These are phyloP conservation scores for Rhopalosiphum padi DNA, from an alignment of 1,140 invertebrate genomes.

Conservation along the genomic window DNA sequence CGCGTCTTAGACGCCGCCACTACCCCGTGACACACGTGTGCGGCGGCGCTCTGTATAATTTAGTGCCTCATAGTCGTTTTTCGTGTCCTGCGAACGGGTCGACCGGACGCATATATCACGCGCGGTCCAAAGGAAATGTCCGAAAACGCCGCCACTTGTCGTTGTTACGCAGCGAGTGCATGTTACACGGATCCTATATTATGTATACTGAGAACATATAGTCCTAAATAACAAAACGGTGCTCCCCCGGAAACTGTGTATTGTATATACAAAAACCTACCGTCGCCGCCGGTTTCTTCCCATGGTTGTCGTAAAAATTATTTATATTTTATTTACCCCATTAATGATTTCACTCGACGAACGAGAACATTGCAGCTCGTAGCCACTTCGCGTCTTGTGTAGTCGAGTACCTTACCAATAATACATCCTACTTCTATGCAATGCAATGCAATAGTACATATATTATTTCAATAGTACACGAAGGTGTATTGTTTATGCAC, in stretches of 20 bases:
- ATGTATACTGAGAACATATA: background rate
- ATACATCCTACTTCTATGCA: background rate
- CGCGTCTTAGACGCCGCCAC: background rate
- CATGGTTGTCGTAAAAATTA: conserved; percentile 47
- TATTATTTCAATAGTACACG: background rate
- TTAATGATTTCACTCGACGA: conserved; percentile 4
- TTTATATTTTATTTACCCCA: conserved; percentile 44
- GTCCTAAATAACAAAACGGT: conserved; percentile 14
- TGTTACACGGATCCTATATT: background rate
- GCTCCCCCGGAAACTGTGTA: conserved; percentile 36
- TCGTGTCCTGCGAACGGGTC: background rate
- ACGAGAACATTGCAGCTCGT: background rate
- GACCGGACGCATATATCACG: conserved; percentile 54
- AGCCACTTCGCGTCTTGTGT: background rate
- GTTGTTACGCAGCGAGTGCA: background rate
- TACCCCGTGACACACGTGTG: conserved; percentile 17
- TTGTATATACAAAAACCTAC: conserved; percentile 18
- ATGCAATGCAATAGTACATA: background rate
- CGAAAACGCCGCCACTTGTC: conserved; percentile 9
- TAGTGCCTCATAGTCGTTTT: background rate
- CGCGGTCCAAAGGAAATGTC: conserved; percentile 42
- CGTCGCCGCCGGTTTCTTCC: background rate
- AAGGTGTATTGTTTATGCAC: background rate
- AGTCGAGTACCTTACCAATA: background rate
- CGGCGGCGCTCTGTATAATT: background rate